These are phyloP conservation scores for Pyrgus malvae DNA, from an alignment of 2,888 invertebrate species.

Conservation along the genomic window DNA sequence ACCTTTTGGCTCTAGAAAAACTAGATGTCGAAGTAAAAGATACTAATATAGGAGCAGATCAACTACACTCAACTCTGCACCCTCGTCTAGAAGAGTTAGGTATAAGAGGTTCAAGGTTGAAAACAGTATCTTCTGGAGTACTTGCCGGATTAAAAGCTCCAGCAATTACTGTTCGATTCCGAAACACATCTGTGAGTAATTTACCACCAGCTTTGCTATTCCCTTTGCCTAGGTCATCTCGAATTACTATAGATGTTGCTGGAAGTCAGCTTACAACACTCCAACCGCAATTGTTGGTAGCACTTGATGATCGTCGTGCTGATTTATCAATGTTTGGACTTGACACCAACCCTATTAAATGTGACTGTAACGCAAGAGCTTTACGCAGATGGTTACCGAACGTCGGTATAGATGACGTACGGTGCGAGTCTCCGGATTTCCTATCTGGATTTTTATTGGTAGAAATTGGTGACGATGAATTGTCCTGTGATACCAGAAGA, in stretches of 20 bases:
- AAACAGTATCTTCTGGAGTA: constrained; percentile 90
- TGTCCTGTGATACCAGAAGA: constrained; percentile 88
- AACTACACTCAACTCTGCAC: constrained; percentile 89
- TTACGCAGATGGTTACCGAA: constrained; percentile 89
- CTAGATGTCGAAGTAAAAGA: constrained; percentile 94
- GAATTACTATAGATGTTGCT: constrained; percentile 88
- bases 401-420: constrained; percentile 82
- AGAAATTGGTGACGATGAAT: constrained; percentile 90
- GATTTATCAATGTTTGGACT: constrained; percentile 88
- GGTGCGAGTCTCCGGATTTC: constrained; percentile 87
- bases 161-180: constrained; percentile 86
- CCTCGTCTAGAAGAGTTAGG: constrained; percentile 89
- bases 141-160: constrained; percentile 90
- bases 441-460: constrained; percentile 85
- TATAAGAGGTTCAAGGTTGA: constrained; percentile 87
- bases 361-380: constrained; percentile 92
- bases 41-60: constrained; percentile 89
- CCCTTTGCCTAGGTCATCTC: constrained; percentile 92
- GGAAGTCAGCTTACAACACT: constrained; percentile 90
- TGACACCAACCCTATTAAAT: constrained; percentile 89
- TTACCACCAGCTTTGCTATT: constrained; percentile 92
- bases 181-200: constrained; percentile 89
- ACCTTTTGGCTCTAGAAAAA: constrained; percentile 87
- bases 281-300: constrained; percentile 88
- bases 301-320: constrained; percentile 90